Evolutionary conservation across 2,797 vertebrate species (phyloP).

Genomic region (Schizopygopsis malacanthus): DNA sequence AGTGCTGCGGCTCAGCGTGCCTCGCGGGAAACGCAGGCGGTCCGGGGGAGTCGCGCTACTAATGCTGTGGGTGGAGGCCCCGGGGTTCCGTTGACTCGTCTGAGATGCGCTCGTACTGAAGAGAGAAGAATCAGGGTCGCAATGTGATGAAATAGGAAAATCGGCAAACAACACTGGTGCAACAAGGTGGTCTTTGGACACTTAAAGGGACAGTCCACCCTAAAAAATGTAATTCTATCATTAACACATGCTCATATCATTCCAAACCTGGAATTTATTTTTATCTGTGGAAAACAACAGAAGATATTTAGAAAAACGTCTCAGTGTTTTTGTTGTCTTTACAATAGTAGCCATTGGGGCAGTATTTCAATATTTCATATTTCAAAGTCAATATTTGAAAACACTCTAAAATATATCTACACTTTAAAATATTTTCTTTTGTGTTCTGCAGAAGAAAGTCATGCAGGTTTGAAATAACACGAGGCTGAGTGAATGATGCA

Average conservation of each 20-base stretch:
- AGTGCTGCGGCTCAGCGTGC: constrained; percentile 87
- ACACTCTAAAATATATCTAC: not conserved
- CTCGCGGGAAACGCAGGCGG: constrained; percentile 85
- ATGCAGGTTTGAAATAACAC: no score
- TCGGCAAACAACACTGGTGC: not conserved
- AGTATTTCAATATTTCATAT: not conserved
- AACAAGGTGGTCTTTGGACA: not conserved
- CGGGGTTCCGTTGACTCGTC: constrained; percentile 82
- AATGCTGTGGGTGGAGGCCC: constrained; percentile 88
- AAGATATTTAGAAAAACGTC: not conserved
- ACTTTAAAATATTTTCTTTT: no score
- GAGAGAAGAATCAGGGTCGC: constrained; percentile 25
- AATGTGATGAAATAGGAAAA: not conserved
- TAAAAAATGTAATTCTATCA: not conserved
- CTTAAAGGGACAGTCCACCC: not conserved
- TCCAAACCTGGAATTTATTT: not conserved
- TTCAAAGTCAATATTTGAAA: not conserved
- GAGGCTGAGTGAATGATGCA: not conserved
- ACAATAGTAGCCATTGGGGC: not conserved
- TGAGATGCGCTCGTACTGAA: constrained; percentile 53
- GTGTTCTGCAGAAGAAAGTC: not conserved
- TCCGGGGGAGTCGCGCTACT: constrained; percentile 86
- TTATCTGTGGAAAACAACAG: not conserved
- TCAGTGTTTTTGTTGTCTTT: not conserved
- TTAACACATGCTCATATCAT: not conserved